phyloP scores from a whole-genome alignment of 2,797 vertebrate genomes.

The Propithecus deckenii region DNA sequence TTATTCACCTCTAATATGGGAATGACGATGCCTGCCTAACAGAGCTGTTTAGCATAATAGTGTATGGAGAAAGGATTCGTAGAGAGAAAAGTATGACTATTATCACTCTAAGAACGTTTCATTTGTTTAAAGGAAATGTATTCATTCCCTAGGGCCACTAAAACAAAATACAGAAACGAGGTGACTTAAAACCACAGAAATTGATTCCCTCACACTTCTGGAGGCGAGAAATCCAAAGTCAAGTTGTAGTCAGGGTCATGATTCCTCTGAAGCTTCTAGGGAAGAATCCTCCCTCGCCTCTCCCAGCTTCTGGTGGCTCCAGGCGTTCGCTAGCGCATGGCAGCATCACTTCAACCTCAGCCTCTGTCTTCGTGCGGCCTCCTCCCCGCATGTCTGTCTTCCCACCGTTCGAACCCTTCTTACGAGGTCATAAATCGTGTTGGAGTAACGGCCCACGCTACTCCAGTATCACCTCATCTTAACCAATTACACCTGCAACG shows the following conservation, averaged over 20 bases:
- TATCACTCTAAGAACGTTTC: not conserved
- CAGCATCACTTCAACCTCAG: fast-evolving
- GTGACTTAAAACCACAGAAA: not conserved
- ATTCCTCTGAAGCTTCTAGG: not conserved
- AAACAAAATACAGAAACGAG: fast-evolving
- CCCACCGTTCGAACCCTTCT: not conserved
- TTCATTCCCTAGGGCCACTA: not conserved
- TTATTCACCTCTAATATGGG: not conserved
- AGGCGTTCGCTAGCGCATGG: fast-evolving
- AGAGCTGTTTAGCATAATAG: not conserved
- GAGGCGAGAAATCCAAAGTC: not conserved
- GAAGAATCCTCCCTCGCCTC: fast-evolving
- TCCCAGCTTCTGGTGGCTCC: not conserved
- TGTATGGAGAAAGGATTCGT: not conserved
- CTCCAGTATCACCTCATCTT: not conserved
- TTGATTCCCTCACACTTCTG: not conserved
- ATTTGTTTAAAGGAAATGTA: not conserved
- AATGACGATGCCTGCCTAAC: fast-evolving
- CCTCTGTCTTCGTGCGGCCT: fast-evolving
- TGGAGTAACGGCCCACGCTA: not conserved
- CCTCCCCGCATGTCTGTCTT: not conserved
- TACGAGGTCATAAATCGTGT: fast-evolving
- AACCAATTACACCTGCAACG: not conserved
- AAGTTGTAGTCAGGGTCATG: fast-evolving
- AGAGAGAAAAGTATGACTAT: not conserved